Base-by-base conservation (phyloP, 2,888 invertebrate species). In the Pyrochroa serraticornis region DNA sequence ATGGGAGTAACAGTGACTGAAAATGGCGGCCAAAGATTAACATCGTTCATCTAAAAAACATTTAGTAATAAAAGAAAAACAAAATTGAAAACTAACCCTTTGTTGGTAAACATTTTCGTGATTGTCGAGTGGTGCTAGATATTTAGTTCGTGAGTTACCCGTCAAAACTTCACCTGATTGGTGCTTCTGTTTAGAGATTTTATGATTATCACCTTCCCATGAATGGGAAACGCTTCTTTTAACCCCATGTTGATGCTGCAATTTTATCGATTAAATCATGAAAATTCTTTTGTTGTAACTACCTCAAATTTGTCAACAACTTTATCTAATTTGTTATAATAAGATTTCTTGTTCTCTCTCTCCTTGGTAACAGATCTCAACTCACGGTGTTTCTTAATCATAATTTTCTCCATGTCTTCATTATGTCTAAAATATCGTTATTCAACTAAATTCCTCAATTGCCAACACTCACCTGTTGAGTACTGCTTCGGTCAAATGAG, bases 371-470 rank as follows among this genome's bases (percentile, higher is more conserved):
- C 80, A 0, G 80, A 81, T 7, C 90, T 81, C 2, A 82, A 80
- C 60, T 88, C 87, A 0, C 87, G 83, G 66, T 91, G 89, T 56
- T 83, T 84, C 71, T 90, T 89, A 0, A 89, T 80, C 82, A 93
- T 84, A 44, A 86, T 82, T 69, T 89, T 91, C 73, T 92, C 92
- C 93, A 93, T 93, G 57, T 90, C 87, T 61, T 86, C 83, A 68
- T 92, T 93, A 75, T 93, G 93, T 70, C 90, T 90, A 68, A 37
- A 71, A 65, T 9, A 7, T 7, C 22, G 5, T 3, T 5, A 22
- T 35, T 35, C 35, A 52, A 33, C 52, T 35, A 2, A n/a, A 35
- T 35, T 14, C 35, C 30, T 35, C 22, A 44, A 32, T 9, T 2
- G 7, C 7, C 31, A 3, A n/a, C 10, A 13, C 7, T 71, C 72